These are phyloP conservation scores for Amblyjoppa fuscipennis DNA, from an alignment of 2,888 invertebrate genomes.

Conservation along the genomic window DNA sequence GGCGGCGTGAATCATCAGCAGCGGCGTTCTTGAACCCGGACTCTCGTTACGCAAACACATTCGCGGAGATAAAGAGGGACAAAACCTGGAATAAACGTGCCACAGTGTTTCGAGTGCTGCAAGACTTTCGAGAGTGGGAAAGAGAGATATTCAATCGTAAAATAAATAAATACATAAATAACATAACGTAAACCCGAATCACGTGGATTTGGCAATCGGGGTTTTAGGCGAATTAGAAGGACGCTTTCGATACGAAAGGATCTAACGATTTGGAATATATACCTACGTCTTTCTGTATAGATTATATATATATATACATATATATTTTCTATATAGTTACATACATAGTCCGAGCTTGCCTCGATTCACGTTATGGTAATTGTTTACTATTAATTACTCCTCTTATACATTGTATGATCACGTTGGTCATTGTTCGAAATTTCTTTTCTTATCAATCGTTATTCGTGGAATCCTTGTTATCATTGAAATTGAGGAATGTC, in stretches of 20 bases:
- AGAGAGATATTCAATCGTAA: conserved; percentile 4
- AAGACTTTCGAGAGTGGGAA: neutral
- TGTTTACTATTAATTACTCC: neutral
- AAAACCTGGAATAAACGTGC: conserved; percentile 16
- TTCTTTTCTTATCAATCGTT: neutral
- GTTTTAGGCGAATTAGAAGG: neutral
- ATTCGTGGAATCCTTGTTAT: neutral
- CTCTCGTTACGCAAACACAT: conserved; percentile 54
- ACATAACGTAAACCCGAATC: neutral
- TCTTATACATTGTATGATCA: neutral
- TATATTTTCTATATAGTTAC: neutral
- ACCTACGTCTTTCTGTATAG: neutral
- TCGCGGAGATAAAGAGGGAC: neutral
- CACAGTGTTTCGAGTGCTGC: conserved; percentile 36
- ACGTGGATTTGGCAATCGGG: neutral
- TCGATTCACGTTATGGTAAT: conserved; percentile 22
- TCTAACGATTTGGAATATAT: neutral
- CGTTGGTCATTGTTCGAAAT: neutral
- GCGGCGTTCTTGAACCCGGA: conserved; percentile 73
- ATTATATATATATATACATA: neutral
- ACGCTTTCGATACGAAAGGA: neutral
- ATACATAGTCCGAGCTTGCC: neutral
- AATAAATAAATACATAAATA: conserved; percentile 26
- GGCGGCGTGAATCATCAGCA: conserved; percentile 79
- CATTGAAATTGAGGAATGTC: too few relatives aligned